Conservation (phyloP, 2,113 vertebrate genomes). For the Sula dactylatra region DNA sequence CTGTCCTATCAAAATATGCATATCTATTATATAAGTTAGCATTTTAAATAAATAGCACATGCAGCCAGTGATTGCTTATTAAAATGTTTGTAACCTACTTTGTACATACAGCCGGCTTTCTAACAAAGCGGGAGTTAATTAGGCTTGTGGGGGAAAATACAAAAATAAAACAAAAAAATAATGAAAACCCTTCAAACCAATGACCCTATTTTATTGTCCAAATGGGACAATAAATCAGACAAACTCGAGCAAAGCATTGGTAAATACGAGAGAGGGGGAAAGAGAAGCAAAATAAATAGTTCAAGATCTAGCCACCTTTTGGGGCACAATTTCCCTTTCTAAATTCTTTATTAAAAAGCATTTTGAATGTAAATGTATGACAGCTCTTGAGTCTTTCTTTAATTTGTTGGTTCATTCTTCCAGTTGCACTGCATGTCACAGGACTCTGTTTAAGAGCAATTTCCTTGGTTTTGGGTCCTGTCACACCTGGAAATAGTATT, state of each 20-base stretch:
- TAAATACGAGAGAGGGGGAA: not conserved
- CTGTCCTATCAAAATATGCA: not conserved
- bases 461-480: not conserved
- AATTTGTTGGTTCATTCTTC: not conserved
- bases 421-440: not conserved
- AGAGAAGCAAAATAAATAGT: not conserved
- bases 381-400: not conserved
- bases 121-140: not conserved
- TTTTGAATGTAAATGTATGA: not conserved
- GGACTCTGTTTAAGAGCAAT: not conserved
- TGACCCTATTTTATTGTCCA: not conserved
- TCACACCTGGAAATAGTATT: not conserved
- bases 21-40: not conserved
- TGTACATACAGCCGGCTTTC: not conserved
- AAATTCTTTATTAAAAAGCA: not conserved
- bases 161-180: constrained; percentile 1
- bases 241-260: rapidly evolving
- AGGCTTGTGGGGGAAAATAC: not conserved
- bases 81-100: not conserved
- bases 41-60: not conserved
- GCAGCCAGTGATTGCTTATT: not conserved
- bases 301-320: not conserved
- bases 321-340: not conserved
- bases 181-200: not conserved
- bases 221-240: not conserved